Conservation (phyloP, 2,797 vertebrate genomes). For the Neosalanx taihuensis region DNA sequence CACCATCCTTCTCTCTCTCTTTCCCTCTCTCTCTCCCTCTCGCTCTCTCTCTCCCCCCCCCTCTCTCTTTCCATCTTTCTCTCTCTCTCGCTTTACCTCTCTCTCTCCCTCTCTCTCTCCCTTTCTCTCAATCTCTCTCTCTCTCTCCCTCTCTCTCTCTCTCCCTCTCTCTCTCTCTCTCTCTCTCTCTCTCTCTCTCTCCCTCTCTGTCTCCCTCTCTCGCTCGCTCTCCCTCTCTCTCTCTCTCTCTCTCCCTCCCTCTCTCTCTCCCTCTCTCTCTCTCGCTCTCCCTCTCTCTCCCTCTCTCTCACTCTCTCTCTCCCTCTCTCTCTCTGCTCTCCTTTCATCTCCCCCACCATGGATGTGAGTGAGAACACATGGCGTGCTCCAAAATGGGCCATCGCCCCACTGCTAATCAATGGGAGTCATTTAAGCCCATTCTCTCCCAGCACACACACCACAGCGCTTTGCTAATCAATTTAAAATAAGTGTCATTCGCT, state of each 20-base stretch:
- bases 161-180: too few relatives aligned
- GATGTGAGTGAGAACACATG: conserved; percentile 66
- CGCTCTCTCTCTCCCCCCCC: too few relatives aligned
- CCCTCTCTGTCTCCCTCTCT: too few relatives aligned
- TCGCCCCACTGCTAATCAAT: conserved; percentile 70
- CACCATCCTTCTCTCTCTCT: not conserved
- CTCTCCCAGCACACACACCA: conserved; percentile 51
- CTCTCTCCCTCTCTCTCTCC: too few relatives aligned
- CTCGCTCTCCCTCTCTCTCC: conserved; percentile 5
- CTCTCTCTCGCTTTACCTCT: too few relatives aligned
- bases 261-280: not conserved
- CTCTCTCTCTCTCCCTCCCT: not conserved
- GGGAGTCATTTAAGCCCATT: conserved; percentile 71
- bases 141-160: too few relatives aligned
- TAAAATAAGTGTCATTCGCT: conserved; percentile 68
- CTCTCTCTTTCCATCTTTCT: too few relatives aligned
- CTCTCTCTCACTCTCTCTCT: conserved; percentile 19
- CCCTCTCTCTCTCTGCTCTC: conserved; percentile 14
- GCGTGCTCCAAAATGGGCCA: conserved; percentile 69
- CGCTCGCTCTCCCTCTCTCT: too few relatives aligned
- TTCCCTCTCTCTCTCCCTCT: not conserved
- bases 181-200: too few relatives aligned
- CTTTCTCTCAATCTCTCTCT: too few relatives aligned
- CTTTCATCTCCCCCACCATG: conserved; percentile 26
- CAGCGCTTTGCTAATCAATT: conserved; percentile 70